Evolutionary conservation across 2,113 vertebrate species (phyloP), one percentile per base, ranked within the genome.

Genomic region (Rynchops niger): DNA sequence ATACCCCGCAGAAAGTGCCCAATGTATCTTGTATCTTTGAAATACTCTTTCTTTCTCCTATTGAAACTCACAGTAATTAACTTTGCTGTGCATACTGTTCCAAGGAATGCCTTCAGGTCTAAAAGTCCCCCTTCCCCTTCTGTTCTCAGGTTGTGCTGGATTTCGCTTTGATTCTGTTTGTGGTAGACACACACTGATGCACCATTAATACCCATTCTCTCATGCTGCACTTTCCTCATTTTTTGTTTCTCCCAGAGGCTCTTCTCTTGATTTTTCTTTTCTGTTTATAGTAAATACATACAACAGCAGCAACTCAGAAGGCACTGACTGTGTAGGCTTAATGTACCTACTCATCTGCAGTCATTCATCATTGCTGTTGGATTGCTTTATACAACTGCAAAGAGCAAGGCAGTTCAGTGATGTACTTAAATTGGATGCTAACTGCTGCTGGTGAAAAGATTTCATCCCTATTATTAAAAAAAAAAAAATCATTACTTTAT

Each of bases 271-370:
- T 80, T 79, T 92, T 88, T 82, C 47, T 56, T 76, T 84, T 34
- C 83, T 83, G 43, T 81, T 95, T 72, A 17, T 81, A 86, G 70
- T 70, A 95, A 85, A 82, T 71, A 62, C 62, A 62, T 61, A 69
- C 77, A 95, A 61, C 47, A 95, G 79, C 80, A 94, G n/a, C 90
- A 93, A 78, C 65, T 94, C 72, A 38, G 66, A 88, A 74, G 79
- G 45, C 77, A 43, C 38, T 34, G 49, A 15, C 56, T 73, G 34
- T 88, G 70, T 88, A 86, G 84, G 65, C 63, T 96, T 94, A 90
- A 90, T 85, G 88, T 76, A 82, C 82, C 65, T 89, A 53, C 77
- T 91, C 82, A 66, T 88, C 76, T 79, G 90, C 84, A 96, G 92
- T 90, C 85, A 85, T 95, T 97, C 72, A 85, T 96, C 92, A 87